phyloP scores from a whole-genome alignment of 2,113 vertebrate genomes.

The Scomber japonicus region DNA sequence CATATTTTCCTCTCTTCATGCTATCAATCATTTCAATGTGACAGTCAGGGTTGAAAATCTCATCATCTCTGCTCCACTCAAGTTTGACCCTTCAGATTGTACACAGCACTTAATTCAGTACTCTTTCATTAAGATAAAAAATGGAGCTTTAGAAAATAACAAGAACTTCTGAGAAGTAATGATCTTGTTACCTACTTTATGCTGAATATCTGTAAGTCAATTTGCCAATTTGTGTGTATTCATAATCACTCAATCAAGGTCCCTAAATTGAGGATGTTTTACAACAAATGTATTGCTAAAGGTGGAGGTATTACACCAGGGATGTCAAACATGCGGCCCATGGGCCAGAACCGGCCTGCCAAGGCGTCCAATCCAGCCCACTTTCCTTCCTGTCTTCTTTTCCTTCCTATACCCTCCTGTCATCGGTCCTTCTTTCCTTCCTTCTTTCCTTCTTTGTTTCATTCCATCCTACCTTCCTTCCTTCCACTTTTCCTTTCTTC shows the following conservation, averaged over 20 bases:
- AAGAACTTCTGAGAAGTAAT: background rate
- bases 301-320: background rate
- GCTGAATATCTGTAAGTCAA: background rate
- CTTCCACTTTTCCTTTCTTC: too few relatives aligned
- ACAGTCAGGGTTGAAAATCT: background rate
- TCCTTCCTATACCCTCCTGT: too few relatives aligned
- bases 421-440: too few relatives aligned
- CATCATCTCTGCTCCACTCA: background rate
- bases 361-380: too few relatives aligned
- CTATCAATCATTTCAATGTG: background rate
- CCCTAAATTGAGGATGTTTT: background rate
- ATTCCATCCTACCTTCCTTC: too few relatives aligned
- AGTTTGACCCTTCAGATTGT: background rate
- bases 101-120: background rate
- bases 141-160: background rate
- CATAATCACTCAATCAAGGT: background rate
- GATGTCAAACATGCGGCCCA: too few relatives aligned
- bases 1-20: too few relatives aligned
- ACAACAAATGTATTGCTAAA: background rate
- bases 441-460: too few relatives aligned
- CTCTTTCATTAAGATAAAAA: background rate
- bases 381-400: too few relatives aligned
- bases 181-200: background rate
- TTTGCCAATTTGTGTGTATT: background rate
- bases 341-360: too few relatives aligned